phyloP scores from a whole-genome alignment of 64 coral and sea anemone species.

The Astreopora myriophthalma region DNA sequence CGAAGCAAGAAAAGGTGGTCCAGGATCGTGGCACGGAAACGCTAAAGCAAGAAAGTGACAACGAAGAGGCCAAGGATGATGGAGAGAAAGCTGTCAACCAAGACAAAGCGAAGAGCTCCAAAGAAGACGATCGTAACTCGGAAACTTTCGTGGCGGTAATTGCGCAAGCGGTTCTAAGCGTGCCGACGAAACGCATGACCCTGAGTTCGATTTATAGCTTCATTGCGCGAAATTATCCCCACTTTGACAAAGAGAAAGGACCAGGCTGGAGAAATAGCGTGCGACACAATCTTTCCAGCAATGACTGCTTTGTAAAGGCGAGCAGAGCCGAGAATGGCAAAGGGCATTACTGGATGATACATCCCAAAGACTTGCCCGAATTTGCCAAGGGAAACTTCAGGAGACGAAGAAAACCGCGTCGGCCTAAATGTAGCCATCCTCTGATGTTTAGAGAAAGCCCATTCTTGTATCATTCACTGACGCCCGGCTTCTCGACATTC shows the following conservation, averaged over 20 bases:
- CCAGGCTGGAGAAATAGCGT: constrained; percentile 76
- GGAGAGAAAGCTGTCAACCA: not conserved
- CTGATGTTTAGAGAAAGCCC: constrained; percentile 31
- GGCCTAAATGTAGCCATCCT: constrained; percentile 52
- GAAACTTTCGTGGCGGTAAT: constrained; percentile 76
- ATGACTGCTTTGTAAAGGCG: constrained; percentile 78
- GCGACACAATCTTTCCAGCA: constrained; percentile 75
- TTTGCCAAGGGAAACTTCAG: constrained; percentile 74
- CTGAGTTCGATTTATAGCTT: constrained; percentile 70
- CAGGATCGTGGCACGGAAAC: not conserved
- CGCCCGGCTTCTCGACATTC: constrained; percentile 30
- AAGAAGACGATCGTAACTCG: constrained; percentile 58
- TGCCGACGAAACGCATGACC: constrained; percentile 75
- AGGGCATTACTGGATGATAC: constrained; percentile 80
- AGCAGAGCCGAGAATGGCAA: constrained; percentile 77
- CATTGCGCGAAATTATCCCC: constrained; percentile 55
- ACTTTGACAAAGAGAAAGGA: constrained; percentile 74
- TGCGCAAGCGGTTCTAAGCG: constrained; percentile 63
- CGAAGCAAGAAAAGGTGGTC: constrained; percentile 12
- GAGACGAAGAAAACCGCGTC: constrained; percentile 48
- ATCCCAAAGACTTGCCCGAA: constrained; percentile 75
- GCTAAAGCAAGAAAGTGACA: not conserved
- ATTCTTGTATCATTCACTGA: constrained; percentile 8
- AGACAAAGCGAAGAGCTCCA: constrained; percentile 37
- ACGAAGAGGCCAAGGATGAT: constrained; percentile 27